These are phyloP conservation scores for Cephalopterus ornatus DNA, from an alignment of 2,113 vertebrate species.

Conservation along the genomic window DNA sequence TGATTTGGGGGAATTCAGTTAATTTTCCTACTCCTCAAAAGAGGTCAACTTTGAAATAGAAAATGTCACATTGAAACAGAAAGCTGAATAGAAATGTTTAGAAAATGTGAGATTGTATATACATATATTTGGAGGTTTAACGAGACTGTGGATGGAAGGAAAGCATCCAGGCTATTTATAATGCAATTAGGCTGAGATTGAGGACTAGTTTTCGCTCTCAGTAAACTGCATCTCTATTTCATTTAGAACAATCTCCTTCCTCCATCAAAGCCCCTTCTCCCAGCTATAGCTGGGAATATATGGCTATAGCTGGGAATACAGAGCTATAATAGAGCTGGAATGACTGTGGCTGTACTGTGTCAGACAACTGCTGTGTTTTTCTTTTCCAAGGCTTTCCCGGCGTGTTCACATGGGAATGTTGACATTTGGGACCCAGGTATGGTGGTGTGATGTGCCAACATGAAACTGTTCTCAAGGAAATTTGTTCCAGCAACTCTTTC, in stretches of 20 bases:
- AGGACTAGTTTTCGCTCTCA: not conserved
- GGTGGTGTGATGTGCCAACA: not conserved
- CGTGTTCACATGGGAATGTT: not conserved
- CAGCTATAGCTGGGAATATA: not conserved
- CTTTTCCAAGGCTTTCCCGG: not conserved
- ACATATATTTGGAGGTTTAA: constrained; percentile 6
- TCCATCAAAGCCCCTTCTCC: not conserved
- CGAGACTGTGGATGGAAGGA: not conserved
- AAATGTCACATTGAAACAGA: not conserved
- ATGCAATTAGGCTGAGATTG: constrained; percentile 54
- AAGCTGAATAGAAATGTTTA: not conserved
- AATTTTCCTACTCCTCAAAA: not conserved
- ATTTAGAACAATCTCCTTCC: constrained; percentile 22
- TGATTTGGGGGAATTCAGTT: not conserved
- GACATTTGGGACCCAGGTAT: not conserved
- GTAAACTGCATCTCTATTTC: constrained; percentile 39
- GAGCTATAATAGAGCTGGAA: not conserved
- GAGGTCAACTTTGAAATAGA: not conserved
- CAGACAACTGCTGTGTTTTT: not conserved
- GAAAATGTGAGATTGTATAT: not conserved
- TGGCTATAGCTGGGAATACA: not conserved
- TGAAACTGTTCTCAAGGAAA: not conserved
- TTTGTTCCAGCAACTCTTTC: not conserved
- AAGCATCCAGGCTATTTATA: constrained; percentile 33
- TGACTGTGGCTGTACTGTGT: not conserved